Conservation (phyloP, 2,888 invertebrate species). For the Oscheius sp. region DNA sequence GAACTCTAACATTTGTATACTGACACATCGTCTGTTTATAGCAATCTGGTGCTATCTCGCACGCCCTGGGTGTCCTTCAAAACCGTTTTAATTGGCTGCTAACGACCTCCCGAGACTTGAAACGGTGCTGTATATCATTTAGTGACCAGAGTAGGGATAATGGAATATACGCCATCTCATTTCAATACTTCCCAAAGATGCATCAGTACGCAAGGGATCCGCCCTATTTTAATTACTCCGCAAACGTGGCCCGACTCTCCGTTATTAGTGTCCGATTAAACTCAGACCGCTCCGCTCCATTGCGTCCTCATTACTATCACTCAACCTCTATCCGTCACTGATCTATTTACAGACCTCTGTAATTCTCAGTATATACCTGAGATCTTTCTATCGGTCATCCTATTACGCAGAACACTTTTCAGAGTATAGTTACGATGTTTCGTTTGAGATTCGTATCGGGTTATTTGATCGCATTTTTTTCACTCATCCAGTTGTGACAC, state of each 20-base stretch:
- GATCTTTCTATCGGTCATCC: too few relatives aligned
- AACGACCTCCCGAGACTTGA: slow-evolving; percentile 19
- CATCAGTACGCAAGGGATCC: slow-evolving; percentile 24
- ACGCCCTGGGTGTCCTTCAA: slow-evolving; percentile 11
- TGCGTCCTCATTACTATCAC: slow-evolving; percentile 27
- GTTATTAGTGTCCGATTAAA: slow-evolving; percentile 31
- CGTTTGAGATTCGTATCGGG: too few relatives aligned
- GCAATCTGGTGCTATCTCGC: slow-evolving; percentile 17
- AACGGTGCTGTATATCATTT: too few relatives aligned
- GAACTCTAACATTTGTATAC: background rate
- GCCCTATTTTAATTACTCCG: slow-evolving; percentile 28
- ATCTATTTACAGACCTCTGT: too few relatives aligned
- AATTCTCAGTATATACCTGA: background rate
- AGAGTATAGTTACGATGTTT: too few relatives aligned
- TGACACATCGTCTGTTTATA: slow-evolving; percentile 6
- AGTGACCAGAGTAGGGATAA: too few relatives aligned
- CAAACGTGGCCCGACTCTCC: slow-evolving; percentile 8
- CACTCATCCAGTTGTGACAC: background rate
- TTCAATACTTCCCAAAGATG: slow-evolving; percentile 15
- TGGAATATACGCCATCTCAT: too few relatives aligned
- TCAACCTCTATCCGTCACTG: slow-evolving; percentile 21
- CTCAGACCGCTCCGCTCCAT: slow-evolving; percentile 18
- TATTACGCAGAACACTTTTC: too few relatives aligned
- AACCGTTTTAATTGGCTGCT: slow-evolving; percentile 18
- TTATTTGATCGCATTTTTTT: background rate